Base-by-base conservation (phyloP, 2,797 vertebrate species). In the Alcedo quadribrachys region DNA sequence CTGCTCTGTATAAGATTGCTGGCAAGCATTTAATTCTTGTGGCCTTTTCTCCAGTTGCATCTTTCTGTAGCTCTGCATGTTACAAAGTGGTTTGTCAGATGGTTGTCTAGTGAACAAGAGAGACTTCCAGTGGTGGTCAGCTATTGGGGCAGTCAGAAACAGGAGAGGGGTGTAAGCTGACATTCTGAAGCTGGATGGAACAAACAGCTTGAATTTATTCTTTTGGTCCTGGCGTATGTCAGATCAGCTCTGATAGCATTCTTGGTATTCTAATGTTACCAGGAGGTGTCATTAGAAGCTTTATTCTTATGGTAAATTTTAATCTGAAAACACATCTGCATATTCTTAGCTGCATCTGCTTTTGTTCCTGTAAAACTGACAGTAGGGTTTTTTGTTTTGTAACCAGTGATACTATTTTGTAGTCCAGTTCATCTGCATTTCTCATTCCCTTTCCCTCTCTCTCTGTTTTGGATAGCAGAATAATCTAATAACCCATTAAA, bases 111-210 rank as follows among this genome's bases (percentile, higher is more conserved):
- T 45, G 25, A 86, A 46, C 0, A 2, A 60, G 30, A 57, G 21
- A 37, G 20, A 50, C 28, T 70, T 66, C 15, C 28, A 40, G 25
- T 25, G 35, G 22, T 4, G 7, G 18, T 32, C 6, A 2, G 12
- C 62, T 84, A 0, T 21, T 1, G 1, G 62, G 8, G 6, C 27
- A 33, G 1, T 8, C 19, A 7, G 54, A 78, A 84, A 24, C 13
- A 28, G 51, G 43, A 79, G 77, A 65, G 11, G 21, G 11, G 1
- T 50, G 7, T 61, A 75, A 68, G 5, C 1, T 32, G 28, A 51
- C 15, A 3, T 86, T 76, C 46, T 73, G 27, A 76, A 85, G 43
- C 30, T 85, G 78, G 17, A 10, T 73, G 17, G 21, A 79, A 19
- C 24, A 75, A 24, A 35, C 53, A 48, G 10, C 13, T 66, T 63